A percentile compares a stretch with the other conserved stretches of the same genome.
These are phyloP conservation scores for Gymnopithys bicolor DNA, from an alignment of 2,797 vertebrate species.

Conservation along the genomic window DNA sequence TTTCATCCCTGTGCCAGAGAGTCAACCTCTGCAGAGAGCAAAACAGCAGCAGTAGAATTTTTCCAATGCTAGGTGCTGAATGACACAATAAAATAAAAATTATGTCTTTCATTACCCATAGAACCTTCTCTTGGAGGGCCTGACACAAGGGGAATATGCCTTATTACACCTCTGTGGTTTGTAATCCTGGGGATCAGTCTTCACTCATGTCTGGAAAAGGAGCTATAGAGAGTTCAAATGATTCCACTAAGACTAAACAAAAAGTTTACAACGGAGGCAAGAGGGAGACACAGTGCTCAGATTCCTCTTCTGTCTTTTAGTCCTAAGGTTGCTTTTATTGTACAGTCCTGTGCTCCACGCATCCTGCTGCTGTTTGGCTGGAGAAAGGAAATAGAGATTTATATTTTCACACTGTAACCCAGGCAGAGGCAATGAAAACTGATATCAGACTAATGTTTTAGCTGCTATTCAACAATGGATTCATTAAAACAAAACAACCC, in stretches of 20 bases:
- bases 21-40: neutral
- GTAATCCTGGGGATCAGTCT: neutral
- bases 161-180: neutral
- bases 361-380: neutral
- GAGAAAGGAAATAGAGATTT: neutral
- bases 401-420: neutral
- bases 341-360: neutral
- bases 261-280: neutral
- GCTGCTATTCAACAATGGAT: neutral
- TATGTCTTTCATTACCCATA: neutral
- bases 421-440: neutral
- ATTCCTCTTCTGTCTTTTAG: neutral
- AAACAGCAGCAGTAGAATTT: neutral
- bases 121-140: neutral
- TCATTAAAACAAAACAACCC: neutral
- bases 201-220: neutral
- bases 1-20: conserved; percentile 30
- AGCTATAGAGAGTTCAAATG: neutral
- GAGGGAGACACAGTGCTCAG: accelerated
- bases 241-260: neutral
- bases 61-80: neutral
- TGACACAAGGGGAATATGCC: accelerated
- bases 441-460: neutral
- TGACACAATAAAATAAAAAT: conserved; percentile 8
- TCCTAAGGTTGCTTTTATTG: neutral